Percentiles rank a stretch among this genome's conserved stretches.
Evolutionary conservation across 2,888 invertebrate genomes (phyloP).

Genomic region (Listrodromus nycthemerus): DNA sequence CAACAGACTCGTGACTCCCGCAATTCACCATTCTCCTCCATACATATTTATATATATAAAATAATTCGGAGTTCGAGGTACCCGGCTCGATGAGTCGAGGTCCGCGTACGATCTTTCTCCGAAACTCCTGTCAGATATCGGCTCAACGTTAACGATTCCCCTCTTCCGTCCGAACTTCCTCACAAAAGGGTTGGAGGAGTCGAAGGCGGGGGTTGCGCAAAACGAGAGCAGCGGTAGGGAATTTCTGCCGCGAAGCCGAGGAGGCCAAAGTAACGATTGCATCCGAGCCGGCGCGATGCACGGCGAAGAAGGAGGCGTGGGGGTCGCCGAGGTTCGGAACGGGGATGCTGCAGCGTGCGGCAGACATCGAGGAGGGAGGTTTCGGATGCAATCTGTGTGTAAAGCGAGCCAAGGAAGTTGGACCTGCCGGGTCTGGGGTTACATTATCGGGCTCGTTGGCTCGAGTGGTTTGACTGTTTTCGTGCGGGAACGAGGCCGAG

Average conservation of each 20-base stretch:
- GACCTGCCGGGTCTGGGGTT: conserved; percentile 66
- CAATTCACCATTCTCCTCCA: background rate
- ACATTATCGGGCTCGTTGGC: conserved; percentile 57
- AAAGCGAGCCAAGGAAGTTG: conserved; percentile 74
- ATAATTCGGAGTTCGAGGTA: background rate
- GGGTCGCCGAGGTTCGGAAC: conserved; percentile 14
- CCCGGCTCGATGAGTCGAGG: background rate
- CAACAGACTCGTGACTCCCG: background rate
- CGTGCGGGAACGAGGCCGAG: conserved; percentile 56
- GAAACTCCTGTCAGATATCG: conserved; percentile 23
- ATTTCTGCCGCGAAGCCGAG: conserved; percentile 47
- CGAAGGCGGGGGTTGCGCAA: conserved; percentile 29
- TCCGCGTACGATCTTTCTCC: conserved; percentile 37
- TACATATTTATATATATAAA: background rate
- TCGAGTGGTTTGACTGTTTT: conserved; percentile 62
- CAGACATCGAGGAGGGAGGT: conserved; percentile 15
- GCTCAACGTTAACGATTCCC: conserved; percentile 8
- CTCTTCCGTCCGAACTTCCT: conserved; percentile 2
- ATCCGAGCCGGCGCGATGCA: conserved; percentile 72
- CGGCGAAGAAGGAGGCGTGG: conserved; percentile 55
- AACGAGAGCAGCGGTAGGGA: conserved; percentile 43
- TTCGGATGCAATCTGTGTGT: conserved; percentile 80
- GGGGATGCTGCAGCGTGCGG: conserved; percentile 26
- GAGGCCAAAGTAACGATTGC: conserved; percentile 77
- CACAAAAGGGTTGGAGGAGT: conserved; percentile 11